A percentile compares a stretch with the other conserved stretches of the same genome.
phyloP scores from a whole-genome alignment of 2,113 vertebrate species.

The Petaurus breviceps region DNA sequence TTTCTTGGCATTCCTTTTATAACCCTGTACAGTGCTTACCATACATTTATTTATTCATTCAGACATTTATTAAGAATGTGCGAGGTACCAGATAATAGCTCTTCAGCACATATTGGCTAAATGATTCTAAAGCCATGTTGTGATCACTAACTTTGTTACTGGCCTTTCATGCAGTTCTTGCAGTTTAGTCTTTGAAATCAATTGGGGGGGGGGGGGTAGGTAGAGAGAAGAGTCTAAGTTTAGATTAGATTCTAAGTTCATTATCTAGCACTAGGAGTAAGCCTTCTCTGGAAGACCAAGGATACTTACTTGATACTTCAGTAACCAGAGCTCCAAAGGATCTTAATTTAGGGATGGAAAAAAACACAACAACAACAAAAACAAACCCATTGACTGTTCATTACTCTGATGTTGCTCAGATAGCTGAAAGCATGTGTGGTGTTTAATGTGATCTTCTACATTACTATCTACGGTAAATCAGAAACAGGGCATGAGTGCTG shows the following conservation, averaged over 20 bases:
- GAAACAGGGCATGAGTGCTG: conserved; percentile 80
- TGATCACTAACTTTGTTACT: background rate
- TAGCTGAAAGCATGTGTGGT: conserved; percentile 82
- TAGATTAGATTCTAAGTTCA: conserved; percentile 79
- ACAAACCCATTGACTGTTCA: conserved; percentile 82
- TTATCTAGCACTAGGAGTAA: conserved; percentile 74
- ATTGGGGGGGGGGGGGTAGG: conserved; percentile 48
- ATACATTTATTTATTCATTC: background rate
- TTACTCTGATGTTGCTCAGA: conserved; percentile 82
- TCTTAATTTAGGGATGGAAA: conserved; percentile 76
- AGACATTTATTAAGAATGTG: background rate
- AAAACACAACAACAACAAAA: background rate
- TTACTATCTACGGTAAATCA: conserved; percentile 87
- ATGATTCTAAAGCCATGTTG: background rate
- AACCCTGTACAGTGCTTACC: background rate
- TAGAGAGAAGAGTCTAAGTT: conserved; percentile 60
- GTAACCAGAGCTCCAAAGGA: conserved; percentile 75
- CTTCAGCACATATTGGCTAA: background rate
- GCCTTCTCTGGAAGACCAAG: conserved; percentile 74
- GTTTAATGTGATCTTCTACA: conserved; percentile 86
- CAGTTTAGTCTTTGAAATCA: conserved; percentile 72
- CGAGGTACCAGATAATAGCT: background rate
- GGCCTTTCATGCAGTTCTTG: conserved; percentile 59
- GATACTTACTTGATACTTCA: conserved; percentile 81
- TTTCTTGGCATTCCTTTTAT: background rate